Percentiles rank a stretch among this genome's conserved stretches.
These are phyloP conservation scores for Kryptolebias ocellatus DNA, from an alignment of 2,797 vertebrate species.

Conservation along the genomic window DNA sequence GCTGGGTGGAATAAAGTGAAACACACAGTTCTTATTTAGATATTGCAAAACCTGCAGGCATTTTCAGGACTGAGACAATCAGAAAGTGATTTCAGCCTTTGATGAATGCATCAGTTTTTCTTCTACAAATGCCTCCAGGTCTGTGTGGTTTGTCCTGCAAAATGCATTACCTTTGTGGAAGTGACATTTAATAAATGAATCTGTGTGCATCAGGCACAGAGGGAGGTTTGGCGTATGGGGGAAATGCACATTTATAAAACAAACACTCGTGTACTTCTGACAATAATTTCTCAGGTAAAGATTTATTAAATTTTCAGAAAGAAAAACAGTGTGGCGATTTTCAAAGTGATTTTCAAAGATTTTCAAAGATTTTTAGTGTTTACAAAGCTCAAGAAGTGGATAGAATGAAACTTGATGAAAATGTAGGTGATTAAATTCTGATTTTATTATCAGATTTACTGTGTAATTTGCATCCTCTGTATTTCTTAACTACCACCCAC, in stretches of 20 bases:
- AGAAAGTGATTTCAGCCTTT: constrained; percentile 30
- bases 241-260: background rate
- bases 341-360: no score
- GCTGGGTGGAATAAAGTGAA: constrained; percentile 18
- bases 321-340: no score
- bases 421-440: no score
- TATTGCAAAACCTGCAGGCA: constrained; percentile 11
- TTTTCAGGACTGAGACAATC: constrained; percentile 34
- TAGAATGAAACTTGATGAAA: no score
- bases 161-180: constrained; percentile 15
- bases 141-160: constrained; percentile 8
- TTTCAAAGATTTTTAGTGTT: background rate
- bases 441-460: no score
- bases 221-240: background rate
- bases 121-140: constrained; percentile 16
- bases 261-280: background rate
- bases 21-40: constrained; percentile 12
- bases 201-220: background rate
- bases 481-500: background rate
- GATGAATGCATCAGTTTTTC: constrained; percentile 26
- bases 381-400: background rate
- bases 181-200: constrained; percentile 14
- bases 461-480: background rate
- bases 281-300: background rate
- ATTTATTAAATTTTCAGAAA: background rate